A percentile compares a stretch with the other conserved stretches of the same genome.
Conservation (phyloP, 2,113 vertebrate genomes). For the Seriola rivoliana region DNA sequence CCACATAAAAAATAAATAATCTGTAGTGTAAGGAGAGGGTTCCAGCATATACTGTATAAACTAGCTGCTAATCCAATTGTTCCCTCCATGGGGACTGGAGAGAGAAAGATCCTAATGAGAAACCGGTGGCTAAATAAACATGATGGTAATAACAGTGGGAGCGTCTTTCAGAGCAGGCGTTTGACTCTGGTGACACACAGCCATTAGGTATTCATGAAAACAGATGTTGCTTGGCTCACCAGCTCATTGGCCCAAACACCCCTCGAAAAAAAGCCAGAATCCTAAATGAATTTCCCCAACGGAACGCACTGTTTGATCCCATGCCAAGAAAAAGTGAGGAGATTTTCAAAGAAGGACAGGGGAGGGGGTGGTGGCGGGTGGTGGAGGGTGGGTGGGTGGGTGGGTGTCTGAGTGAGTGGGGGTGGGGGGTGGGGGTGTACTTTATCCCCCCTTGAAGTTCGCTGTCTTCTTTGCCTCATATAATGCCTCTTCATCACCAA, state of each 20-base stretch:
- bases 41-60: slow-evolving; percentile 43
- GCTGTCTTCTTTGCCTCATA: slow-evolving; percentile 29
- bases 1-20: slow-evolving; percentile 28
- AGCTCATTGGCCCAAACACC: slow-evolving; percentile 70
- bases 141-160: slow-evolving; percentile 76
- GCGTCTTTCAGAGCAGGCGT: slow-evolving; percentile 68
- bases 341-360: slow-evolving; percentile 38
- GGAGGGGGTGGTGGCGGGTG: not conserved
- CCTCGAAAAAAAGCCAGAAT: slow-evolving; percentile 71
- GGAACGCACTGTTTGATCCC: slow-evolving; percentile 64
- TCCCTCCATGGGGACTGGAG: slow-evolving; percentile 47
- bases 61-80: slow-evolving; percentile 71
- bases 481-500: slow-evolving; percentile 48
- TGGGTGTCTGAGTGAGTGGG: not conserved
- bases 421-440: not conserved
- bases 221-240: slow-evolving; percentile 74
- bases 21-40: slow-evolving; percentile 7
- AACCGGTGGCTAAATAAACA: slow-evolving; percentile 74
- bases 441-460: slow-evolving; percentile 51
- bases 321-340: slow-evolving; percentile 69
- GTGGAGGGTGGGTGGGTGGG: not conserved
- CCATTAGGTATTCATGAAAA: slow-evolving; percentile 82
- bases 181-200: slow-evolving; percentile 78
- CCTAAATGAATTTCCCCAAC: slow-evolving; percentile 72
- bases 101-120: slow-evolving; percentile 69